Conservation (phyloP, 2,113 vertebrate genomes). For the Seriola quinqueradiata region DNA sequence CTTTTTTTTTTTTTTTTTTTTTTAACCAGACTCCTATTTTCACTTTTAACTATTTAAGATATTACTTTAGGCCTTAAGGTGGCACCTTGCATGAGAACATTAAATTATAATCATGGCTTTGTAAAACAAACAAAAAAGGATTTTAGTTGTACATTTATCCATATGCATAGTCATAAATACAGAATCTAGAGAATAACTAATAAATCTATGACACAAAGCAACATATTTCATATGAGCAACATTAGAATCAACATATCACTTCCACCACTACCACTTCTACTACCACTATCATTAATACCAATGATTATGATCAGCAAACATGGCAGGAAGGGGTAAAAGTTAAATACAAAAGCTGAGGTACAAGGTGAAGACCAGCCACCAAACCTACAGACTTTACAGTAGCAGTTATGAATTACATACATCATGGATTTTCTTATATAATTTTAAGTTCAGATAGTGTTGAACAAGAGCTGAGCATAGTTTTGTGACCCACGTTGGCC, state of each 20-base stretch:
- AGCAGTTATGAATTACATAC: slow-evolving; percentile 32
- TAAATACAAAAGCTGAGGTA: slow-evolving; percentile 63
- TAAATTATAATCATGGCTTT: slow-evolving; percentile 37
- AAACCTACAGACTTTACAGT: slow-evolving; percentile 50
- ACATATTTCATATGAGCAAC: slow-evolving; percentile 62
- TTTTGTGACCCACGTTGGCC: slow-evolving; percentile 36
- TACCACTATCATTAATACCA: slow-evolving; percentile 73
- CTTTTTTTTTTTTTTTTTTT: background rate
- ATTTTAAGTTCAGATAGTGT: slow-evolving; percentile 47
- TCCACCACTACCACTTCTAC: slow-evolving; percentile 66
- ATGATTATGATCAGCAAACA: slow-evolving; percentile 66
- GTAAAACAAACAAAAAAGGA: slow-evolving; percentile 46
- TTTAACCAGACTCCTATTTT: background rate
- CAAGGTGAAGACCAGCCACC: slow-evolving; percentile 61
- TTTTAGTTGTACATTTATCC: slow-evolving; percentile 63
- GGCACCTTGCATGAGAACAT: slow-evolving; percentile 37
- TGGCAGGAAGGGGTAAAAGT: slow-evolving; percentile 50
- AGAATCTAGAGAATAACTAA: slow-evolving; percentile 69
- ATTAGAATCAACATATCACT: slow-evolving; percentile 67
- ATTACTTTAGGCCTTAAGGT: slow-evolving; percentile 17
- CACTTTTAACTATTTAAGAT: slow-evolving; percentile 16
- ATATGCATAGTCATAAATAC: slow-evolving; percentile 84
- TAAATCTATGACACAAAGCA: slow-evolving; percentile 72
- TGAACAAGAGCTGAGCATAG: slow-evolving; percentile 49
- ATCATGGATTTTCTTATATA: slow-evolving; percentile 38